A percentile compares a stretch with the other conserved stretches of the same genome.
phyloP scores from a whole-genome alignment of 53 echinoderm and acorn worm genomes.

The Paracentrotus lividus region DNA sequence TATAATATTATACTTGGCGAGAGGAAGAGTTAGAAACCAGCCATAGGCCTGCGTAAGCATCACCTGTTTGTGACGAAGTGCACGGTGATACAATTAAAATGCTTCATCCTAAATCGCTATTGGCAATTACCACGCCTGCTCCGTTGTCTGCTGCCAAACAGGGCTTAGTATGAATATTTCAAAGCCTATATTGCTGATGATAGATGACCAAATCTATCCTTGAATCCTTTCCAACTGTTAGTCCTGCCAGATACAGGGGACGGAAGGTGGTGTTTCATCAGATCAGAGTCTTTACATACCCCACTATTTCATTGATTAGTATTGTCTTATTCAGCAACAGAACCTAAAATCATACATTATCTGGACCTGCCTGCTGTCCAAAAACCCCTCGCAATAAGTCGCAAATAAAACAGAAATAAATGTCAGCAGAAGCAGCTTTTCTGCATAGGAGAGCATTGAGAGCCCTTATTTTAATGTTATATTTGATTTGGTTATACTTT shows the following conservation, averaged over 20 bases:
- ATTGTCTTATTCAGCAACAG: too few relatives aligned
- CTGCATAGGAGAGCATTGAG: too few relatives aligned
- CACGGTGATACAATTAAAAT: not conserved
- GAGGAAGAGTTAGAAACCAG: not conserved
- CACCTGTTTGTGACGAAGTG: conserved; percentile 46
- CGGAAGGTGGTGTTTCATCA: not conserved
- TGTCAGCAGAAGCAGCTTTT: too few relatives aligned
- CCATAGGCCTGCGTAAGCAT: not conserved
- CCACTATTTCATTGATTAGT: too few relatives aligned
- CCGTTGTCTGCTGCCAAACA: not conserved
- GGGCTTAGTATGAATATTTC: conserved; percentile 44
- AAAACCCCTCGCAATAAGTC: too few relatives aligned
- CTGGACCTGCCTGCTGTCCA: too few relatives aligned
- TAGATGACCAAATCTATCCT: conserved; percentile 34
- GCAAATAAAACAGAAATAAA: too few relatives aligned
- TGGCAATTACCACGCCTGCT: conserved; percentile 47
- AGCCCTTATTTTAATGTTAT: too few relatives aligned
- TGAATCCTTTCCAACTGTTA: conserved; percentile 37
- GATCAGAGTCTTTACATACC: too few relatives aligned
- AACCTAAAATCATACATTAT: too few relatives aligned
- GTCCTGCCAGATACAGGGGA: conserved; percentile 5
- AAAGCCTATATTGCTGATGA: conserved; percentile 27
- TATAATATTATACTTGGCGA: not conserved
- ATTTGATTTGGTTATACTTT: too few relatives aligned
- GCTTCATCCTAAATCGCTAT: conserved; percentile 19